Evolutionary conservation across 2,113 vertebrate genomes (phyloP).

Genomic region (Heterochromis multidens): DNA sequence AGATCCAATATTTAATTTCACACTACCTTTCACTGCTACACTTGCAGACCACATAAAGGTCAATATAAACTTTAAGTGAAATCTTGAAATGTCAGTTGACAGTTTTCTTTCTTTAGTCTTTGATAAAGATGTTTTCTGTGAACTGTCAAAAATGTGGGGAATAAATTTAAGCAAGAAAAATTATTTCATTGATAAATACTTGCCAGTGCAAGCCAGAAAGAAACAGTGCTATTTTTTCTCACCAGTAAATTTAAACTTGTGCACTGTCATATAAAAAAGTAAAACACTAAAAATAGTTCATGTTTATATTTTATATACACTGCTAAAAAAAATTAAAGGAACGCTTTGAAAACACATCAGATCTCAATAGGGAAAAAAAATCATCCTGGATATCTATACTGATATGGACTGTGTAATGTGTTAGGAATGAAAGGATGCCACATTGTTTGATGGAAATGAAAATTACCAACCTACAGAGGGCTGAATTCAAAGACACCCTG

Average conservation of each 20-base stretch:
- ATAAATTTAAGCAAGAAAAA: neutral
- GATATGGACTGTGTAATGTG: no score
- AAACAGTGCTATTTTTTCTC: neutral
- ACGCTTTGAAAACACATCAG: no score
- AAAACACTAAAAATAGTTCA: neutral
- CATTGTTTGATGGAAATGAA: no score
- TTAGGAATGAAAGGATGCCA: no score
- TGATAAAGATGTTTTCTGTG: neutral
- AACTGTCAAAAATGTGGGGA: neutral
- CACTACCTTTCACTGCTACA: neutral
- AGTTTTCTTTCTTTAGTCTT: neutral
- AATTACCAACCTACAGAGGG: no score
- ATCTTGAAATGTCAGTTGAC: neutral
- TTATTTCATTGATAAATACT: neutral
- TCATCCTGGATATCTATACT: no score
- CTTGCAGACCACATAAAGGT: neutral
- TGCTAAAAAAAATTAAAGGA: no score
- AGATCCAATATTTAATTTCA: neutral
- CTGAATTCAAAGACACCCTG: no score
- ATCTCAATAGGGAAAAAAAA: no score
- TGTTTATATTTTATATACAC: neutral
- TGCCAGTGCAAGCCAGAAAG: neutral
- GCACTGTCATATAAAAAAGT: neutral
- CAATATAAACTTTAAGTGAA: neutral
- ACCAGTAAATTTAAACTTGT: neutral